Base-by-base conservation (phyloP, 2,888 invertebrate species). In the Cephus spinipes region DNA sequence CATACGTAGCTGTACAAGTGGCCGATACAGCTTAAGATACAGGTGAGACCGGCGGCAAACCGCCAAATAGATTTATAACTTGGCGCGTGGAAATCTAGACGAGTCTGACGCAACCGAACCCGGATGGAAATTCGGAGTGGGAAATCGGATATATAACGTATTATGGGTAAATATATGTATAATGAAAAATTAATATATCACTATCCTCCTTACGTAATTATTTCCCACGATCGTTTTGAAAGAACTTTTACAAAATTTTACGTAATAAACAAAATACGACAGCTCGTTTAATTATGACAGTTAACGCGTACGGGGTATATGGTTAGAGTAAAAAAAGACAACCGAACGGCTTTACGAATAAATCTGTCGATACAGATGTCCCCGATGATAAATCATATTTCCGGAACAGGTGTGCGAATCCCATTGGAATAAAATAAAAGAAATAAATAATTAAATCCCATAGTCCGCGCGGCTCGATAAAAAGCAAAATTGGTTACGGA, bases 1-100 rank as follows among this genome's bases (percentile, higher is more conserved):
- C 75, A 68, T 68, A 30, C 36, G 32, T 71, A 68, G 32, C 73
- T 35, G 74, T 40, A 68, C 73, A 55, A 34, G n/a, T 71, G 74
- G n/a, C 31, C 68, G 68, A 76, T 79, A 77, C 76, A 75, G 35
- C 77, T 74, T 33, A 33, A 35, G 74, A 74, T 74, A 74, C 74
- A 36, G 34, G 34, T 36, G 74, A 74, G 74, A 74, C 74, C 23
- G 35, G 36, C 33, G 74, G 74, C 74, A 33, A 32, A 35, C 74
- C 74, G 74, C 33, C 74, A 35, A 74, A 74, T 74, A 74, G 74
- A 74, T 74, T 74, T 74, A 74, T 36, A 74, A 74, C 33, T 31
- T 33, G 34, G 35, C n/a, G 12, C 34, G 35, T 74, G 74, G 35
- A 74, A 74, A 74, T 74, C 36, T 71, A 33, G 71, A 71, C 23